Base-by-base conservation (phyloP, 2,888 invertebrate species). In the Pammene fasciana region DNA sequence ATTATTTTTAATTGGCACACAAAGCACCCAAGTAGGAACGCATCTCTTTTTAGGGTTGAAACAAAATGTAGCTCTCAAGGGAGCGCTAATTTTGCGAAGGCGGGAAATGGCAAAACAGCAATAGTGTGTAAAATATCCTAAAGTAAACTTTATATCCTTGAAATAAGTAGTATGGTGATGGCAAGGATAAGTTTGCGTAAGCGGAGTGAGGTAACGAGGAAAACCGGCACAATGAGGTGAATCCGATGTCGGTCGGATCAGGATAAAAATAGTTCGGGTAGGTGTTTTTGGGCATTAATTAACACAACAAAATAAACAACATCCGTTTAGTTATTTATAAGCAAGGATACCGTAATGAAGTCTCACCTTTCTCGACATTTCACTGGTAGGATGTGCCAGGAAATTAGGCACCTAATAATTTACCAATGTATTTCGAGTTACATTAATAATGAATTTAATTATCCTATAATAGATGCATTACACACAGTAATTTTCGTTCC, bases 11-110 rank as follows among this genome's bases (percentile, higher is more conserved):
- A 70, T 70, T 70, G 60, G 70, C 54, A 55, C 65, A 55, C 57
- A 65, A 50, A 64, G 26, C 52, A 46, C 38, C 55, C 36, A 55
- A 61, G 57, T 65, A 48, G n/a, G 59, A 74, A 75, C 74, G 74
- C 72, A 75, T 74, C 75, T 76, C 79, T 75, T 79, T 74, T 79
- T 72, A 76, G 71, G 62, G 70, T 72, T 72, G 74, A 72, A 76
- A 78, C 77, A 77, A 77, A 78, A 80, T 68, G 75, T 78, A 74
- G 72, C 72, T 72, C 81, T 79, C 83, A 52, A 67, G 84, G 81
- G 84, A 80, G 76, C 75, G 73, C 77, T 81, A 79, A 75, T 75
- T 73, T 67, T 66, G 71, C 60, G 67, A 36, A 68, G 62, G 70
- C 55, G 73, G 73, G 72, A 73, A 74, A 78, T 72, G 66, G 73